phyloP scores from a whole-genome alignment of 2,888 invertebrate genomes.

The Hecatera dysodea region DNA sequence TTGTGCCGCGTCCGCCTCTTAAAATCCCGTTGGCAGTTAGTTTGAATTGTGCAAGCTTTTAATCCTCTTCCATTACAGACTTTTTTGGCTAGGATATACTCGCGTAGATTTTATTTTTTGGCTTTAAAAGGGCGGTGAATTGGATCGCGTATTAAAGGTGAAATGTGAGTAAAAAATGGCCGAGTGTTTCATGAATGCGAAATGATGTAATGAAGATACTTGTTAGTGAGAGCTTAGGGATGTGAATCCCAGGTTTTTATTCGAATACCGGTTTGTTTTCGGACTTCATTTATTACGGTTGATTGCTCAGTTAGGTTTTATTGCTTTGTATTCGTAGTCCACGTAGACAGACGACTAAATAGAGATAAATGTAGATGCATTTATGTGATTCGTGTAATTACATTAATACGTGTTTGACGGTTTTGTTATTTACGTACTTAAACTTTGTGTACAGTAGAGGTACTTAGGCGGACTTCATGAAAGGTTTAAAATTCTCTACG shows the following conservation, averaged over 20 bases:
- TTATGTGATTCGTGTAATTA: neutral
- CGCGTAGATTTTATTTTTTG: slow-evolving; percentile 32
- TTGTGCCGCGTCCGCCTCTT: slow-evolving; percentile 58
- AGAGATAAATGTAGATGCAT: neutral
- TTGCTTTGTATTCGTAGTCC: slow-evolving; percentile 4
- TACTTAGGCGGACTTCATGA: no score
- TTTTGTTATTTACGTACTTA: no score
- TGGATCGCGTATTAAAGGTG: slow-evolving; percentile 46
- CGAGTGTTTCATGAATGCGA: slow-evolving; percentile 45
- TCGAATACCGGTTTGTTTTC: slow-evolving; percentile 26
- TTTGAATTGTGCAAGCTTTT: slow-evolving; percentile 76
- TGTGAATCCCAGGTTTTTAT: slow-evolving; percentile 32
- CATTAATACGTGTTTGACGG: no score
- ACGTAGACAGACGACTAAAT: slow-evolving; percentile 13
- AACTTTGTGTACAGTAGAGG: no score
- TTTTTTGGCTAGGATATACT: slow-evolving; percentile 55
- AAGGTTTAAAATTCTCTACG: no score
- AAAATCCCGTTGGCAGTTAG: slow-evolving; percentile 72
- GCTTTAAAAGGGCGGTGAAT: slow-evolving; percentile 30
- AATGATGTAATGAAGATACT: slow-evolving; percentile 49
- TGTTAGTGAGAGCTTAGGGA: slow-evolving; percentile 38
- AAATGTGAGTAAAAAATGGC: slow-evolving; percentile 41
- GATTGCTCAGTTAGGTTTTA: slow-evolving; percentile 31
- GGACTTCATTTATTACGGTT: slow-evolving; percentile 30
- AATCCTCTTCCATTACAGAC: slow-evolving; percentile 66